Base-by-base conservation (phyloP, 2,888 invertebrate genomes). In the Spodoptera picta region DNA sequence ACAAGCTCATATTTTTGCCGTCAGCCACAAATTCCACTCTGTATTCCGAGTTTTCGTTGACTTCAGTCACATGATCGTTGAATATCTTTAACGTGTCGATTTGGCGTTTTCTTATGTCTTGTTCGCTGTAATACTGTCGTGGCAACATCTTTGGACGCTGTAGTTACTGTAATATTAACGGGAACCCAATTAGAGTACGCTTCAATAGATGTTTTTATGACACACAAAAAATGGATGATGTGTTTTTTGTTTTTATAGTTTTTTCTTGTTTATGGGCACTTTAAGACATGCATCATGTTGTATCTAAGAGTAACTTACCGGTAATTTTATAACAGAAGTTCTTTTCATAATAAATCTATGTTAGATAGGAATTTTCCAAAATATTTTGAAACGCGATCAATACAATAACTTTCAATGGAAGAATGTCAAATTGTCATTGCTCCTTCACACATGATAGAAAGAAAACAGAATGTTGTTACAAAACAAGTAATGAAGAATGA, bases 61-160 rank as follows among this genome's bases (percentile, higher is more conserved):
- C 90, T 93, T 97, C 97, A 27, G 95, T 90, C 24, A 98, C 98
- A 93, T 97, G 96, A 79, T 97, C 97, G 87, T 98, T 98, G 85
- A 97, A 98, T 79, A 97, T 95, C 93, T 97, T 97, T 74, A 98
- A 88, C 5, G 97, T 97, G 85, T 97, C 97, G 75, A 97, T 97
- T 93, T 98, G 97, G 36, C 96, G 95, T 90, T 96, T 96, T 84
- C 97, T 91, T 65, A 94, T 84, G 75, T 96, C 95, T 58, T 94
- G 92, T 65, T 96, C 96, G 12, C 90, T 91, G 83, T 95, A 95
- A 82, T 95, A 96, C 41, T 92, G 87, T 77, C 95, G 91, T 48
- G 95, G 94, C 76, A 96, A 86, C 96, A 96, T 96, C 51, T 54
- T 81, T 31, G 49, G 14, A n/a, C 42, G 27, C 27, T 11, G 19